Evolutionary conservation across 2,888 invertebrate species (phyloP).

Genomic region (Scrobipalpa costella): DNA sequence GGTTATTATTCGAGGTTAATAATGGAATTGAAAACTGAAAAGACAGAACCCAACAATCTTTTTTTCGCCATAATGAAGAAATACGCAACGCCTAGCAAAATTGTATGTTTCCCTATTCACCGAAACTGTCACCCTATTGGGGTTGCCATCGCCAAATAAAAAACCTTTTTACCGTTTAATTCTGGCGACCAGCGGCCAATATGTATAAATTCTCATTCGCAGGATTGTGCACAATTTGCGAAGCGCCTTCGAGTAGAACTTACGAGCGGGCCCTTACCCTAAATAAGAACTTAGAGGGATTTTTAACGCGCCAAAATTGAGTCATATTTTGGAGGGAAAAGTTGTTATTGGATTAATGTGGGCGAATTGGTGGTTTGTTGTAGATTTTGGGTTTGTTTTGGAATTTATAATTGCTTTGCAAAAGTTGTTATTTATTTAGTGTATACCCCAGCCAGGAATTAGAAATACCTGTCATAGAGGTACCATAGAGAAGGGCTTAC

Average conservation of each 20-base stretch:
- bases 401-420: neutral
- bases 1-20: constrained; percentile 45
- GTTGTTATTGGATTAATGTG: constrained; percentile 38
- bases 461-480: too few species aligned
- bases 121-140: constrained; percentile 18
- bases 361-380: constrained; percentile 1
- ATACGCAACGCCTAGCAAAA: neutral
- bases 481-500: too few species aligned
- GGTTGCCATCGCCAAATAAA: constrained; percentile 36
- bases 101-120: constrained; percentile 22
- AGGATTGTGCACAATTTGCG: constrained; percentile 77
- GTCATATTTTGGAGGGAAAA: constrained; percentile 50
- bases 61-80: neutral
- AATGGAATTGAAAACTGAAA: constrained; percentile 25
- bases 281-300: constrained; percentile 61
- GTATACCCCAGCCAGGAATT: too few species aligned
- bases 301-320: constrained; percentile 58
- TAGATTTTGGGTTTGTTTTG: neutral
- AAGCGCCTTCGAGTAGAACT: constrained; percentile 67
- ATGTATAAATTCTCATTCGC: constrained; percentile 80
- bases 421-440: neutral
- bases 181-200: constrained; percentile 64
- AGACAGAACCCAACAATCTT: neutral
- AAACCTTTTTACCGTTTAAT: constrained; percentile 68
- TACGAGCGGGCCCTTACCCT: constrained; percentile 64